phyloP scores from a whole-genome alignment of 1,140 invertebrate genomes.

The Drosophila repleta region DNA sequence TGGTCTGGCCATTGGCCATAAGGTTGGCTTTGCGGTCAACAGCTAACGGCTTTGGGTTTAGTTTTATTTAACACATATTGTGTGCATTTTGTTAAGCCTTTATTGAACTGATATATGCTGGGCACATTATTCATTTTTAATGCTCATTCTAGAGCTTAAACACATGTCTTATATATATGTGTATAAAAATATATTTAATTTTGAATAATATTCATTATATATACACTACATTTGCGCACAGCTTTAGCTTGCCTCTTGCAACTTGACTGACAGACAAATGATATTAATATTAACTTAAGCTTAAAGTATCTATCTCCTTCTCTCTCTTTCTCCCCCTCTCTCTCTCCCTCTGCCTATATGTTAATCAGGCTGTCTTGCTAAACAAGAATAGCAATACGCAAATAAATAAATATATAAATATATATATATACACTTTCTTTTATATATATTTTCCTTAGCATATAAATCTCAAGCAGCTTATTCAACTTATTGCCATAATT shows the following conservation, averaged over 20 bases:
- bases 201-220: too few relatives aligned
- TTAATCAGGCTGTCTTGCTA: too few relatives aligned
- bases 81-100: slow-evolving; percentile 29
- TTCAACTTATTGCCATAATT: not conserved
- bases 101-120: not conserved
- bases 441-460: not conserved
- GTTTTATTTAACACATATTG: slow-evolving; percentile 35
- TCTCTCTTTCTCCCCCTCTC: too few relatives aligned
- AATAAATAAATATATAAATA: not conserved
- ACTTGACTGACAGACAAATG: too few relatives aligned
- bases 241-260: not conserved
- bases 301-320: too few relatives aligned
- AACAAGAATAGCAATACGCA: too few relatives aligned
- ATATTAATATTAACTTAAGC: too few relatives aligned
- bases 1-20: slow-evolving; percentile 3
- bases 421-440: not conserved
- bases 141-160: not conserved
- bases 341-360: too few relatives aligned
- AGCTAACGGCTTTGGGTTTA: slow-evolving; percentile 36
- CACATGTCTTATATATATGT: not conserved
- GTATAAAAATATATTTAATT: not conserved
- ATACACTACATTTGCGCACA: too few relatives aligned
- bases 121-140: slow-evolving; percentile 16
- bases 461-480: too few relatives aligned
- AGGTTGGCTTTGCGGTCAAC: slow-evolving; percentile 28